Base-by-base conservation (phyloP, 2,113 vertebrate genomes). In the Gavia stellata region DNA sequence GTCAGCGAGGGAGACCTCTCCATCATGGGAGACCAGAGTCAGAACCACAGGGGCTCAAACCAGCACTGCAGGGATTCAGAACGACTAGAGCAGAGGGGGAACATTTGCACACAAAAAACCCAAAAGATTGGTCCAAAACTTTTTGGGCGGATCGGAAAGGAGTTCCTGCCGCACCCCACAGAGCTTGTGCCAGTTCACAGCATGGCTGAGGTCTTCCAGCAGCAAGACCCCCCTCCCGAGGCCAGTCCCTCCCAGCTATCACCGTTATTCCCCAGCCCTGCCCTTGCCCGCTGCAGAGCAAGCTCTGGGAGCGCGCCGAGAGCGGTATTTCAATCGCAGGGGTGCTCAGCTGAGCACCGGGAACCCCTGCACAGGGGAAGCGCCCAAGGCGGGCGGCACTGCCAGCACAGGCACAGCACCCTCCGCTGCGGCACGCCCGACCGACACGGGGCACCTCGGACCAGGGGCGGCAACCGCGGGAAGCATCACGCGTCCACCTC, bases 21-120 rank as follows among this genome's bases (percentile, higher is more conserved):
- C 34, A 12, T 4, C 31, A 4, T 2, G 19, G 67, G 36, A 81
- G 2, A 36, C 2, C 20, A 19, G 44, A 17, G 28, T 2, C 58
- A 49, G 47, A n/a, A 78, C 29, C 0, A 0, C 0, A 0, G 7
- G 26, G 55, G 34, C 7, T 53, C 47, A 33, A 9, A 5, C 5
- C 24, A 19, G 36, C 50, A 19, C 17, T 0, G 3, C 52, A 1
- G 3, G 10, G 44, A 36, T 29, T 49, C 52, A 55, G 34, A 47
- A 55, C 11, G 15, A 15, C 20, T 0, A 17, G 8, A 47, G 28
- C 18, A 59, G 50, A 44, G 15, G 7, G 13, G 34, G 7, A 58
- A 24, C 24, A 31, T 17, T 23, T 18, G 17, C 14, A 62, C 21
- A 12, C 7, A 38, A 20, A 42, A 34, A 31, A 24, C 17, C 31